Conservation (phyloP, 2,113 vertebrate species). For the Panthera tigris region DNA sequence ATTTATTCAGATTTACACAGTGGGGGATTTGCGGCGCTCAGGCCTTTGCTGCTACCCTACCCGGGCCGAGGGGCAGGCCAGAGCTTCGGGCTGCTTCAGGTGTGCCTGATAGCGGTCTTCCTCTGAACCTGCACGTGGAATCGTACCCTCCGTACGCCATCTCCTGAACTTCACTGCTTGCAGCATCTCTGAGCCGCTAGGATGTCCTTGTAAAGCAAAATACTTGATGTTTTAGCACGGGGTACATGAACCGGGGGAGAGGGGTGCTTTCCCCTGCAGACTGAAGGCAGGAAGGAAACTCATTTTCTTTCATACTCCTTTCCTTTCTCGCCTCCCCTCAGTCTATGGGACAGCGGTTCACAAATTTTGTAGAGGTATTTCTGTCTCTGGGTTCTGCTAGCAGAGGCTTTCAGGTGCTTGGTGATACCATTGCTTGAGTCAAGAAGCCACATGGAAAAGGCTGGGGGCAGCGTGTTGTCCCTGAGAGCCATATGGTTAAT, state of each 20-base stretch:
- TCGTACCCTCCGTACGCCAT: background rate
- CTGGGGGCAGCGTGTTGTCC: background rate
- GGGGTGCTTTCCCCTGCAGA: background rate
- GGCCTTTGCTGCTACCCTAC: background rate
- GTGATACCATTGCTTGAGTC: no score
- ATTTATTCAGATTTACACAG: background rate
- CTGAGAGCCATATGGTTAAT: background rate
- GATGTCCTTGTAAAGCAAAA: background rate
- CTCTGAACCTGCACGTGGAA: background rate
- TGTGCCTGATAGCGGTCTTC: background rate
- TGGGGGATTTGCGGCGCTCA: background rate
- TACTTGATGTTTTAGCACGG: background rate
- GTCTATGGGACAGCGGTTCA: background rate
- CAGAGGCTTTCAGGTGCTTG: background rate
- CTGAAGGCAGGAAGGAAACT: background rate
- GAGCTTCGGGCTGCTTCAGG: background rate
- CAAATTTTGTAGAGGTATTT: background rate
- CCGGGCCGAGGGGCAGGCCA: background rate
- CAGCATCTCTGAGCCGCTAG: slow-evolving; percentile 1
- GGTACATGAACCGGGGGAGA: background rate
- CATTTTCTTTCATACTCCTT: background rate
- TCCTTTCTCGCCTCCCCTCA: background rate
- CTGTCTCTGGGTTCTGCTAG: background rate
- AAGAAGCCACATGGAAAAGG: background rate
- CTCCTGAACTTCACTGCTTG: background rate